Evolutionary conservation across 2,113 vertebrate genomes (phyloP), one percentile per base, ranked within the genome.

Genomic region (Sphaerodactylus townsendi): DNA sequence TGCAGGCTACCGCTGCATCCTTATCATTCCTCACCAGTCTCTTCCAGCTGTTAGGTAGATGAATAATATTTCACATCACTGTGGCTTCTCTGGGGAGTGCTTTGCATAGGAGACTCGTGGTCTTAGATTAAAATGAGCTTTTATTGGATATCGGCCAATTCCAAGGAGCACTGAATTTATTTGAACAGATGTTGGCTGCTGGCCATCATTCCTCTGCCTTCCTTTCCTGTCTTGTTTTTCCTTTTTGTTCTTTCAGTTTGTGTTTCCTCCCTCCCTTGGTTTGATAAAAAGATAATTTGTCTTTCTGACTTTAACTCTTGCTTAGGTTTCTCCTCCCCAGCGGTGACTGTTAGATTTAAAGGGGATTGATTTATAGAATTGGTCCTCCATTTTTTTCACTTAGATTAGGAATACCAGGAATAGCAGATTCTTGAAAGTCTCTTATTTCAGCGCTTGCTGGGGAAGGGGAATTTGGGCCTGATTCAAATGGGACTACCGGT

Each of bases 61-160:
- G 89, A 88, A 79, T 89, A 86, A 83, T 50, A 83, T 89, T 91
- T 82, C 68, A 13, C 76, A 88, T 86, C 13, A 11, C 53, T 1
- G 17, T 8, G 10, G 83, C 83, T 87, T 92, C 92, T 91, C 93
- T 35, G 10, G 92, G 91, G 95, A 95, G 86, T 82, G 84, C 83
- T 94, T 85, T 89, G 80, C 86, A 87, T 30, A 83, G 77, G 87
- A 94, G 91, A 86, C 89, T 94, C 1, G 4, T 91, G 92, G 88
- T 88, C 82, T 93, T 41, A 76, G 92, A 94, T 94, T 90, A 94
- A 94, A 95, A 92, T 89, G 93, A 94, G 93, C 93, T 95, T 94
- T 91, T 94, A 14, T 90, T 96, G 96, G 95, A 93, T 86, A 80
- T 79, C 83, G 86, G 93, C 94, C 93, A 95, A 83, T 82, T 90